Conservation (phyloP, 2,797 vertebrate genomes). For the Falco concolor region DNA sequence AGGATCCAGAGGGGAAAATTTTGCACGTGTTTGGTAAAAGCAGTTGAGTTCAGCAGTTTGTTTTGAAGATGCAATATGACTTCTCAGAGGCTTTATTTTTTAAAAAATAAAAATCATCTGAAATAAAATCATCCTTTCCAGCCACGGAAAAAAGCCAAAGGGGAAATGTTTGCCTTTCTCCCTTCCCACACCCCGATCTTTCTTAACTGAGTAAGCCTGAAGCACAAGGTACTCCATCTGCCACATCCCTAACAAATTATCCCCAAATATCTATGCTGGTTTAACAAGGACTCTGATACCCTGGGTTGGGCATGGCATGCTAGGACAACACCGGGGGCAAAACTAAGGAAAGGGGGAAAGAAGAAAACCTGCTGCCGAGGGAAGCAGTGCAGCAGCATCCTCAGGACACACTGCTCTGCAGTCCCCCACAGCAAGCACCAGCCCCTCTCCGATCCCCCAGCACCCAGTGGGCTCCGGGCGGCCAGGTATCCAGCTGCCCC, state of each 20-base stretch:
- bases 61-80: constrained; percentile 23
- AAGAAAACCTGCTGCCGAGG: neutral
- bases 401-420: neutral
- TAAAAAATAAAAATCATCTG: neutral
- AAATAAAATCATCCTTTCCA: constrained; percentile 10
- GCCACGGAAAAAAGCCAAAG: neutral
- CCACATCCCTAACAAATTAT: neutral
- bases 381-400: neutral
- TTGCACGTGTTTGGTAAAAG: constrained; percentile 32
- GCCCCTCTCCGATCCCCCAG: rapidly evolving
- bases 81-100: neutral
- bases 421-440: rapidly evolving
- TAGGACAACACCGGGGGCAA: rapidly evolving
- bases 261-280: neutral
- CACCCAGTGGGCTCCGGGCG: rapidly evolving
- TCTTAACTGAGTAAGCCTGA: neutral
- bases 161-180: neutral
- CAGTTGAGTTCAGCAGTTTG: constrained; percentile 48
- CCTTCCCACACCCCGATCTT: neutral
- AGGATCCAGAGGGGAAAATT: constrained; percentile 25
- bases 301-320: too few species aligned
- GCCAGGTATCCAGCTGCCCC: neutral
- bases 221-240: neutral
- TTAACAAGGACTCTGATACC: neutral
- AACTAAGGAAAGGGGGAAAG: neutral